Evolutionary conservation across 2,888 invertebrate species (phyloP).

Genomic region (Perithous albicinctus): DNA sequence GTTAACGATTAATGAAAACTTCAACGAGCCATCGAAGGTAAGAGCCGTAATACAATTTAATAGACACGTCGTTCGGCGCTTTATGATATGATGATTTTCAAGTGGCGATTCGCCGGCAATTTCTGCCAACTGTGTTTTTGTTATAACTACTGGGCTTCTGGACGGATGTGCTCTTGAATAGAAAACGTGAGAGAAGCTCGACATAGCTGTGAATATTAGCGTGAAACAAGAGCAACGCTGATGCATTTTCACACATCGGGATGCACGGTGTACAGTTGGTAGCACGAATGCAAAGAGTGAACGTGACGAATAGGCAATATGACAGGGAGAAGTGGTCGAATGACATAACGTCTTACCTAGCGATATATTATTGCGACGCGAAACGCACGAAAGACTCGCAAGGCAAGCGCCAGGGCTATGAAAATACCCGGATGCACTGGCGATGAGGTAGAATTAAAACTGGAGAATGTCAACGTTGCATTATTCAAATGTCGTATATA

Average conservation of each 20-base stretch:
- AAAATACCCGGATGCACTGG: conserved; percentile 31
- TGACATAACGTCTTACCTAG: conserved; percentile 1
- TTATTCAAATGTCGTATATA: conserved; percentile 11
- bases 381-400: conserved; percentile 1
- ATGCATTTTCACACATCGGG: not conserved
- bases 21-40: too few relatives aligned
- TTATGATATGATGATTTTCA: not conserved
- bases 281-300: conserved; percentile 8
- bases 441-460: conserved; percentile 26
- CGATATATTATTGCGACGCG: not conserved
- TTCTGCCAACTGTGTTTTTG: not conserved
- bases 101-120: not conserved
- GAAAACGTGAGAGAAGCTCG: not conserved
- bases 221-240: not conserved
- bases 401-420: conserved; percentile 13
- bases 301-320: conserved; percentile 32
- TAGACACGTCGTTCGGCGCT: not conserved
- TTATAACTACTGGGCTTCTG: not conserved
- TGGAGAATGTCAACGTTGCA: conserved; percentile 31
- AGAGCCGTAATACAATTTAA: not conserved
- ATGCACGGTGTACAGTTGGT: not conserved
- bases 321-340: conserved; percentile 5
- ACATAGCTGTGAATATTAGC: not conserved
- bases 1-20: too few relatives aligned
- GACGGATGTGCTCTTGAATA: not conserved